These are phyloP conservation scores for Oncorhynchus kisutch DNA, from an alignment of 2,113 vertebrate genomes.

Conservation along the genomic window DNA sequence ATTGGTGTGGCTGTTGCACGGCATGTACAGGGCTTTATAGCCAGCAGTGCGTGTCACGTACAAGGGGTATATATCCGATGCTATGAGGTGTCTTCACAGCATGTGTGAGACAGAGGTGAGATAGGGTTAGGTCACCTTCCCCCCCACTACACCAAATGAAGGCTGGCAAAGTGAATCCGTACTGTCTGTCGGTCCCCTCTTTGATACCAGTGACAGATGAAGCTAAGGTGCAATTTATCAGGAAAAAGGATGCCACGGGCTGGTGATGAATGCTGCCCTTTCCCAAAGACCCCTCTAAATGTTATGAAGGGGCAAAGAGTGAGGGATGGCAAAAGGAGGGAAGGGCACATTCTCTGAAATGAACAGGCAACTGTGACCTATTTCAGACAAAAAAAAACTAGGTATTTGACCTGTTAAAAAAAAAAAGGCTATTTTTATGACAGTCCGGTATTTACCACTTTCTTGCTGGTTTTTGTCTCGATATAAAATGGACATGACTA, in stretches of 20 bases:
- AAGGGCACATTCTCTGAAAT: neutral
- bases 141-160: slow-evolving; percentile 6
- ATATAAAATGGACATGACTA: too few relatives aligned
- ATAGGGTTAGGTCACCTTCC: too few relatives aligned
- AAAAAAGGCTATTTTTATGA: too few relatives aligned
- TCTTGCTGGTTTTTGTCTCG: too few relatives aligned
- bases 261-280: slow-evolving; percentile 60
- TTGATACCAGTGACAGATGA: slow-evolving; percentile 64
- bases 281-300: neutral
- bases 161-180: slow-evolving; percentile 63
- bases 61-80: neutral
- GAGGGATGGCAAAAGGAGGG: neutral
- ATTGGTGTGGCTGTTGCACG: too few relatives aligned
- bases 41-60: too few relatives aligned
- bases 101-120: slow-evolving; percentile 15
- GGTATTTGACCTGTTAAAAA: too few relatives aligned
- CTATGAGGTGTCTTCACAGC: slow-evolving; percentile 48
- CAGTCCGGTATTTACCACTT: too few relatives aligned
- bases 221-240: slow-evolving; percentile 69
- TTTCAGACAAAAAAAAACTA: too few relatives aligned
- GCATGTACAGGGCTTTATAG: too few relatives aligned
- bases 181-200: slow-evolving; percentile 34
- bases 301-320: neutral
- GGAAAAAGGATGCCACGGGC: slow-evolving; percentile 68
- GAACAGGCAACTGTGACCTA: neutral